Conservation (phyloP, 2,797 vertebrate genomes). For the Halcyon chelicuti region DNA sequence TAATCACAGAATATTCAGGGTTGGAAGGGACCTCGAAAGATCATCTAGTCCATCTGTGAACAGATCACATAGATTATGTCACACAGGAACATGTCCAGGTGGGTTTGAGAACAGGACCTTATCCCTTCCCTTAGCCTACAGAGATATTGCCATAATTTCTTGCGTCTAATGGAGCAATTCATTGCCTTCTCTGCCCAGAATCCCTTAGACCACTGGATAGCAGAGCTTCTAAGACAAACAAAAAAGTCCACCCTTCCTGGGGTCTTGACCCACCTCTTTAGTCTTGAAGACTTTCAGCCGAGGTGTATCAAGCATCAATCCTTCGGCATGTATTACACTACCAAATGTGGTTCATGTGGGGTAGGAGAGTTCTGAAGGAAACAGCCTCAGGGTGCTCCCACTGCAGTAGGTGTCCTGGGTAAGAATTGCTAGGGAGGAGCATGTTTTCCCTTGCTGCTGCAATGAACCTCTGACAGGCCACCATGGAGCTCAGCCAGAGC, state of each 20-base stretch:
- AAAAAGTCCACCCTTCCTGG: accelerated
- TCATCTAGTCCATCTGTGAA: no score
- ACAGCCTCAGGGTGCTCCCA: accelerated
- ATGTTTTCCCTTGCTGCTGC: not conserved
- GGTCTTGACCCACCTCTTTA: not conserved
- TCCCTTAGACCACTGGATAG: not conserved
- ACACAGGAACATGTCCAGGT: no score
- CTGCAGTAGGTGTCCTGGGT: not conserved
- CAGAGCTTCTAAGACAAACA: not conserved
- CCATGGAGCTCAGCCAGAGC: not conserved
- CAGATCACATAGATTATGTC: no score
- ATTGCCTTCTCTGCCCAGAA: not conserved
- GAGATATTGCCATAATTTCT: not conserved
- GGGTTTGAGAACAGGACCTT: not conserved
- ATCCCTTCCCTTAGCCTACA: not conserved
- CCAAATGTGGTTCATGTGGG: not conserved
- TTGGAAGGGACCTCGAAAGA: no score
- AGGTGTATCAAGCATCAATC: accelerated
- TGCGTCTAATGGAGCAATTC: not conserved
- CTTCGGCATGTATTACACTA: not conserved
- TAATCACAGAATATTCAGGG: no score
- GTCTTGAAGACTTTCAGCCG: not conserved
- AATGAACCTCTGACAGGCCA: not conserved
- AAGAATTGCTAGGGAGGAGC: not conserved
- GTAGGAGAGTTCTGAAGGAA: not conserved